These are phyloP conservation scores for Steinernema scapterisci DNA, from an alignment of 2,888 invertebrate genomes.

Conservation along the genomic window DNA sequence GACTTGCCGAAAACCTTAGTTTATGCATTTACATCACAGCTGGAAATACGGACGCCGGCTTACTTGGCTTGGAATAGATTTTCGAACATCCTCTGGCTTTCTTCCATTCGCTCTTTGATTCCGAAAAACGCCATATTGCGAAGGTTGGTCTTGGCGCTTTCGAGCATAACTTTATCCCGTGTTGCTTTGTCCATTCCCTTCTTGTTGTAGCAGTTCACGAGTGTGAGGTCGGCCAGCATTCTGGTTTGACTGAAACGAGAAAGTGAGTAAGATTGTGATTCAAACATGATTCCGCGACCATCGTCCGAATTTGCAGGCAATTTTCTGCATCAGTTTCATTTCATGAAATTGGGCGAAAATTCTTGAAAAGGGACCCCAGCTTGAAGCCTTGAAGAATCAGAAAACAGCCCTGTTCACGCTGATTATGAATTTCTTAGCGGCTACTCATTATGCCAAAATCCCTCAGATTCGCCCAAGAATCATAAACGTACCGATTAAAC, in stretches of 20 bases:
- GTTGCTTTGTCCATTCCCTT: constrained; percentile 36
- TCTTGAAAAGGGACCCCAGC: no score
- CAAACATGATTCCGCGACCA: no score
- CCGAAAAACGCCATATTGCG: constrained; percentile 93
- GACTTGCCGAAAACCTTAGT: constrained; percentile 69
- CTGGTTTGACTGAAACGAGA: constrained; percentile 82
- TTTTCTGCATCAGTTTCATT: no score
- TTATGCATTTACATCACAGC: not conserved
- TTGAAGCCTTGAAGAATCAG: no score
- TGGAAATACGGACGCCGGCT: constrained; percentile 25
- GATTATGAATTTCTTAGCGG: no score
- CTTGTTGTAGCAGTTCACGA: constrained; percentile 89
- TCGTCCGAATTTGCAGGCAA: no score
- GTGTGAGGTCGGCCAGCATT: constrained; percentile 92
- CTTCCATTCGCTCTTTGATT: constrained; percentile 88
- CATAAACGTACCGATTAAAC: constrained; percentile 75
- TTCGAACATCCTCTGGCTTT: constrained; percentile 77
- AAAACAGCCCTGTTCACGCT: no score
- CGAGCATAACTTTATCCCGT: constrained; percentile 81
- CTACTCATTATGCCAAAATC: no score
- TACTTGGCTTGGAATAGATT: constrained; percentile 82
- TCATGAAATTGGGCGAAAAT: no score
- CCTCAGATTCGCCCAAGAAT: not conserved
- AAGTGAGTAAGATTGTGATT: no score
- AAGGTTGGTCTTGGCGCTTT: constrained; percentile 92